Evolutionary conservation across 2,888 invertebrate genomes (phyloP), one percentile per base, ranked within the genome.

Genomic region (Thereva nobilitata): DNA sequence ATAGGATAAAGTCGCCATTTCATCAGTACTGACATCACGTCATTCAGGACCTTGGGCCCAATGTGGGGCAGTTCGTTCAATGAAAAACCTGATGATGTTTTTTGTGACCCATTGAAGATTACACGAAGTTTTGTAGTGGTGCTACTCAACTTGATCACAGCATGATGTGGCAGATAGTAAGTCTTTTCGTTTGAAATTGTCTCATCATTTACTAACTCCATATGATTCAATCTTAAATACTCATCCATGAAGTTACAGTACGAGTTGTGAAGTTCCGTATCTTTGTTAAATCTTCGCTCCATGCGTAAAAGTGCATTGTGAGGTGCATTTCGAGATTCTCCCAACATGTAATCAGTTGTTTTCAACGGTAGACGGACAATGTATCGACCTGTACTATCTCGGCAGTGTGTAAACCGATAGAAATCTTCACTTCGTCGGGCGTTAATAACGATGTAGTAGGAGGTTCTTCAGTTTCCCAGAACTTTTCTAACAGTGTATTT

Each of bases 91-190:
- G n/a, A n/a, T n/a, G n/a, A n/a, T n/a, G n/a, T n/a, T n/a, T n/a
- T n/a, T n/a, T n/a, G 7, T n/a, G 49, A 47, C 5, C 9, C 49
- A 10, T 47, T 47, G 10, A 47, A n/a, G 49, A n/a, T n/a, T n/a
- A n/a, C n/a, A n/a, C n/a, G n/a, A n/a, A n/a, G n/a, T n/a, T n/a
- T n/a, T n/a, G n/a, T 47, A 5, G 49, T 47, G 5, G 10, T 7
- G 10, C 49, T 47, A 7, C 10, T 10, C 5, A 10, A 10, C 10
- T 47, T 47, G 49, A 47, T 7, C 5, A 47, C 49, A 5, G 49
- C 49, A 10, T 47, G 49, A 10, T 47, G 49, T 10, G 49, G 49
- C 6, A 47, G 49, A 47, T 47, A 47, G n/a, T 47, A 47, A n/a
- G 9, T 9, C 5, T n/a, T 7, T 47, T 47, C 5, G 10, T 7